These are phyloP conservation scores for Caenorhabditis panamensis DNA, from an alignment of 2,888 invertebrate species.

Conservation along the genomic window DNA sequence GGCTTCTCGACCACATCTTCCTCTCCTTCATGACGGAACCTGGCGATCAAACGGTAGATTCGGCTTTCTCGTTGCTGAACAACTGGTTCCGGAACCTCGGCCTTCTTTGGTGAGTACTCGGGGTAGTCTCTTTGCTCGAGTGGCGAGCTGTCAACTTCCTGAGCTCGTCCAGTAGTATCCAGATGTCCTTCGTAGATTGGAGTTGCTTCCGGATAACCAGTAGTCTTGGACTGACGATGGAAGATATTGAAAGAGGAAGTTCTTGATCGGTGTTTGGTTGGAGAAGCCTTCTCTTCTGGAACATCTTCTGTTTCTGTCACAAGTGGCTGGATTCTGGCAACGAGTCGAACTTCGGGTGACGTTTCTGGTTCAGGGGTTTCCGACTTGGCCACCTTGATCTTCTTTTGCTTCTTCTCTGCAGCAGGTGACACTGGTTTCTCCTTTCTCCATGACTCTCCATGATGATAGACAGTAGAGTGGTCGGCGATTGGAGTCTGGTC, in stretches of 20 bases:
- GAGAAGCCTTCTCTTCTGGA: constrained; percentile 3
- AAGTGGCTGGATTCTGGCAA: constrained; percentile 38
- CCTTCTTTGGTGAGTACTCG: constrained; percentile 43
- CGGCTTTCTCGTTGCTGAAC: constrained; percentile 12
- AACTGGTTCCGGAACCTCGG: neutral
- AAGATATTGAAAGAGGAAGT: constrained; percentile 28
- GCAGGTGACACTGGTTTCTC: neutral
- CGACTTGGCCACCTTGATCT: constrained; percentile 18
- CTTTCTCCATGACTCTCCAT: constrained; percentile 45
- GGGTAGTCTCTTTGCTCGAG: constrained; percentile 33
- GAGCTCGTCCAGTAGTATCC: constrained; percentile 29
- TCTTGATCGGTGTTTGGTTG: constrained; percentile 17
- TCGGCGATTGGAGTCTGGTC: constrained; percentile 42
- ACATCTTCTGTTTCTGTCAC: constrained; percentile 14
- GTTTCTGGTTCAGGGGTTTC: constrained; percentile 31
- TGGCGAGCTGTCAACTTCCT: constrained; percentile 53
- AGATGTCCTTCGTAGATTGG: constrained; percentile 45
- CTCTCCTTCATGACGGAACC: constrained; percentile 53
- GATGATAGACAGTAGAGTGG: constrained; percentile 44
- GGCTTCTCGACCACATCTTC: constrained; percentile 55
- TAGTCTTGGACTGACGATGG: constrained; percentile 13
- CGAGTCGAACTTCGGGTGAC: constrained; percentile 37
- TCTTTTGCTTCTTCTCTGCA: neutral
- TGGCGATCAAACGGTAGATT: constrained; percentile 37
- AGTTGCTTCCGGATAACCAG: constrained; percentile 25